Conservation (phyloP, 2,888 invertebrate genomes). For the Acrobasis suavella region DNA sequence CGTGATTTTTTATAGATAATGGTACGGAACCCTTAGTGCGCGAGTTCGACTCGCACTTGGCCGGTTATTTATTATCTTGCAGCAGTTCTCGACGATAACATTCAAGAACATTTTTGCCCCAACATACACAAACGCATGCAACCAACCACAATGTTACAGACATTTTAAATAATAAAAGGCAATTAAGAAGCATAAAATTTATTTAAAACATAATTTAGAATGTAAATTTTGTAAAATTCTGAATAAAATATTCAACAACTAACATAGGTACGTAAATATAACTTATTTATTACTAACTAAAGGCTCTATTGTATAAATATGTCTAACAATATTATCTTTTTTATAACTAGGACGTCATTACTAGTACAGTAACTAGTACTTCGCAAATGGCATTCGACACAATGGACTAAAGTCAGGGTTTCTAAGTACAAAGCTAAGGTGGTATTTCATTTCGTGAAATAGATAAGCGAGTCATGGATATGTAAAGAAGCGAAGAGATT, state of each 20-base stretch:
- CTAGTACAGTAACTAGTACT: no score
- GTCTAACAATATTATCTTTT: slow-evolving; percentile 36
- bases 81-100: no score
- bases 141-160: no score
- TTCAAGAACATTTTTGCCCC: no score
- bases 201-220: slow-evolving; percentile 76
- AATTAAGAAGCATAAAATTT: slow-evolving; percentile 66
- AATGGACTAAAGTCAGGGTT: slow-evolving; percentile 37
- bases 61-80: no score
- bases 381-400: slow-evolving; percentile 69
- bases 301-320: slow-evolving; percentile 47
- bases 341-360: slow-evolving; percentile 28
- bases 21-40: no score
- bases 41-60: no score
- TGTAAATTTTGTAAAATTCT: slow-evolving; percentile 79
- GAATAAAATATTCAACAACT: slow-evolving; percentile 76
- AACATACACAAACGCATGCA: no score
- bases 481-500: no score
- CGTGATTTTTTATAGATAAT: no score
- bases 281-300: slow-evolving; percentile 36
- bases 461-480: background rate
- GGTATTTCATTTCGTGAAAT: background rate
- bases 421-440: background rate
- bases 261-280: slow-evolving; percentile 48
- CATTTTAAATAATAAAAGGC: slow-evolving; percentile 8